phyloP scores from a whole-genome alignment of 2,113 vertebrate species.

The Ivindomyrus marchei region DNA sequence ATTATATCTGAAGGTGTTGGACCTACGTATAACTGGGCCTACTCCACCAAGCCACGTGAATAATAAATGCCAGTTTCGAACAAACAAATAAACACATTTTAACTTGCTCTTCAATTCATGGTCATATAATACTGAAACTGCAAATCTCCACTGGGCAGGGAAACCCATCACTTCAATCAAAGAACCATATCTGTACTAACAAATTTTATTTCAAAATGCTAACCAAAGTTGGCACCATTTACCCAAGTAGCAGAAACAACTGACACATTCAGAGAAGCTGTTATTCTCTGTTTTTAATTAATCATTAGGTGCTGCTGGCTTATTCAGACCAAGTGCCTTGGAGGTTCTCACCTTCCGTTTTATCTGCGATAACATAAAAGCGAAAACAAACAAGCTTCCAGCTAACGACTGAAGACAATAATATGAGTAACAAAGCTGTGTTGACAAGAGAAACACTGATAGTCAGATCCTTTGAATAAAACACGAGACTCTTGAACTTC shows the following conservation, averaged over 20 bases:
- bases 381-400: neutral
- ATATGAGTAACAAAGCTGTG: neutral
- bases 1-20: neutral
- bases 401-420: neutral
- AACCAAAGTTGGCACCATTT: neutral
- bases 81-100: neutral
- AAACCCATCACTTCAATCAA: neutral
- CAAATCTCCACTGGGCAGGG: neutral
- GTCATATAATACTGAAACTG: neutral
- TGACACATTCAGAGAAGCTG: conserved; percentile 29
- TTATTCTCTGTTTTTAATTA: conserved; percentile 63
- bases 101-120: neutral
- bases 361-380: neutral
- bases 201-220: neutral
- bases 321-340: conserved; percentile 50
- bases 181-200: neutral
- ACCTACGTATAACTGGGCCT: neutral
- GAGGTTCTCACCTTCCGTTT: neutral
- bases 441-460: neutral
- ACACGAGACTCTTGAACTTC: neutral
- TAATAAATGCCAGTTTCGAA: neutral
- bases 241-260: conserved; percentile 18
- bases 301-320: conserved; percentile 53
- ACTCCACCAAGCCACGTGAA: neutral
- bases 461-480: neutral